These are phyloP conservation scores for Biston betularia DNA, from an alignment of 2,888 invertebrate species.

Conservation along the genomic window DNA sequence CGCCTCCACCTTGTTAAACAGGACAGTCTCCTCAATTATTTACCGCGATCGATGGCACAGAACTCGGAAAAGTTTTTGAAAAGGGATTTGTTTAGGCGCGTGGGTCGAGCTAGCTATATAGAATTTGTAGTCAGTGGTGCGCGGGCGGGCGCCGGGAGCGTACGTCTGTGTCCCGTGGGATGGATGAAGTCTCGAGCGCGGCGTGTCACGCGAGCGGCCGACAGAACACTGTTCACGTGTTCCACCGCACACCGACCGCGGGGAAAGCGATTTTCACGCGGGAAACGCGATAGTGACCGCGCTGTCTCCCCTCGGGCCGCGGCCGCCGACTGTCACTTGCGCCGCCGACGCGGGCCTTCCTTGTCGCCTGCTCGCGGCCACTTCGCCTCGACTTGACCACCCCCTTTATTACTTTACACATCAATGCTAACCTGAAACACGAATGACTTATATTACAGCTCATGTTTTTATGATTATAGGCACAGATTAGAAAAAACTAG, in stretches of 20 bases:
- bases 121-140: constrained; percentile 63
- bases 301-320: constrained; percentile 76
- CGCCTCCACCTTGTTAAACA: constrained; percentile 69
- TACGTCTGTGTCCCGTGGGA: constrained; percentile 60
- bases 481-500: neutral
- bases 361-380: constrained; percentile 14
- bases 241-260: constrained; percentile 64
- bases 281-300: constrained; percentile 82
- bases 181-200: constrained; percentile 64
- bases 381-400: constrained; percentile 12
- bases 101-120: constrained; percentile 29
- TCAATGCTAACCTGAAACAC: constrained; percentile 41
- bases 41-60: constrained; percentile 71
- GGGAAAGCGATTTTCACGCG: constrained; percentile 85
- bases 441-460: constrained; percentile 35
- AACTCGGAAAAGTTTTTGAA: constrained; percentile 61
- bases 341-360: constrained; percentile 27
- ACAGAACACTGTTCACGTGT: constrained; percentile 85
- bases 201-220: constrained; percentile 84
- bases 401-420: constrained; percentile 46
- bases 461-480: neutral
- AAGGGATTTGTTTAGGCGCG: constrained; percentile 59
- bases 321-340: constrained; percentile 72
- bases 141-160: constrained; percentile 72
- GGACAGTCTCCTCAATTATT: constrained; percentile 69